A percentile compares a stretch with the other conserved stretches of the same genome.
phyloP scores from a whole-genome alignment of 2,888 invertebrate genomes.

The Chymomyza procnemis region DNA sequence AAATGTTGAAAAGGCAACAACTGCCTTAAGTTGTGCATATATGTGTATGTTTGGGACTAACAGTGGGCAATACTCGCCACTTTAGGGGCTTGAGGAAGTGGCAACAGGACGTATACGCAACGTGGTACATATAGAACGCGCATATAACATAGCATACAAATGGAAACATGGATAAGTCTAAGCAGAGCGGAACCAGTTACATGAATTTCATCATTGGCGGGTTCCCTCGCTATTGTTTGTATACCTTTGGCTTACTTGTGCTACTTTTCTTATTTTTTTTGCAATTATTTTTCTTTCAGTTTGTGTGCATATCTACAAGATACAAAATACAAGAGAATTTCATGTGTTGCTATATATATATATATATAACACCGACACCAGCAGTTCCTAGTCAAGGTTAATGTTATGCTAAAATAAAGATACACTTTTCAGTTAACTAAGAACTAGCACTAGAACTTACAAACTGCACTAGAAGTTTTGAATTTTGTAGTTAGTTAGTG shows the following conservation, averaged over 20 bases:
- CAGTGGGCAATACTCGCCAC: too few species aligned
- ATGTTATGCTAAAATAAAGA: background rate
- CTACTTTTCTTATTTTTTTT: background rate
- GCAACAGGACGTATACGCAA: background rate
- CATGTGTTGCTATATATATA: background rate
- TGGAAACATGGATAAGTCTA: background rate
- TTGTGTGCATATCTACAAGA: constrained; percentile 66
- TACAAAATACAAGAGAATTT: constrained; percentile 52
- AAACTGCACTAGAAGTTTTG: constrained; percentile 1
- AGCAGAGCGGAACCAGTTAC: too few species aligned
- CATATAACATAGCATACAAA: background rate
- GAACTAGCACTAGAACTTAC: background rate
- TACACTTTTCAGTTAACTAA: background rate
- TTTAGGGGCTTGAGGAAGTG: too few species aligned
- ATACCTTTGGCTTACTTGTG: background rate
- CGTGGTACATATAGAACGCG: background rate
- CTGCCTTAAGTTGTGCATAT: background rate
- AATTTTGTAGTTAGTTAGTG: background rate
- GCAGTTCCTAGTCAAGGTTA: background rate
- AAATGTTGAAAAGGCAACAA: too few species aligned
- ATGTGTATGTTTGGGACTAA: background rate
- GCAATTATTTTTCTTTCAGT: constrained; percentile 34
- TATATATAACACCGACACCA: background rate
- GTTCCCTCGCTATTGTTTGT: background rate
- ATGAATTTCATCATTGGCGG: too few species aligned